Conservation (phyloP, 2,888 invertebrate species). For the Hecatera dysodea region DNA sequence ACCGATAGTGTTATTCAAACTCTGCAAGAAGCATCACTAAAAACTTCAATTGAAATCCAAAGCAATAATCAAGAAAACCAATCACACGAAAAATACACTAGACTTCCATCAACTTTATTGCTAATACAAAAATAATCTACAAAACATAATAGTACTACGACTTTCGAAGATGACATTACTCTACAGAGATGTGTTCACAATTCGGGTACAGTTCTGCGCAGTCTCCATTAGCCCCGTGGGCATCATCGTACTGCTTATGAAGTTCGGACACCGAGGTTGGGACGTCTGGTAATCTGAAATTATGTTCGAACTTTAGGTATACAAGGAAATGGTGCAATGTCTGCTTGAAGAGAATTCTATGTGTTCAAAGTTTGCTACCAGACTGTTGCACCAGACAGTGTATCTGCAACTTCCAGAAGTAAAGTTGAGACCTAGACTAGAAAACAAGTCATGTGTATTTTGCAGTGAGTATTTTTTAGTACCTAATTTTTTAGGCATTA, state of each 20-base stretch:
- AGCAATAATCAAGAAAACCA: constrained; percentile 3
- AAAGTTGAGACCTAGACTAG: too few species aligned
- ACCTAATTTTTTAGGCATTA: too few species aligned
- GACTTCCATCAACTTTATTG: constrained; percentile 52
- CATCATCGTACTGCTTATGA: constrained; percentile 86
- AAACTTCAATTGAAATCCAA: neutral
- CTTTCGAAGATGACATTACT: constrained; percentile 10
- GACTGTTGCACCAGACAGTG: constrained; percentile 14
- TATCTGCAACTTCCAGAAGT: too few species aligned
- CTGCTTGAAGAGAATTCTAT: constrained; percentile 23
- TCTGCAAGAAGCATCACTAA: too few species aligned
- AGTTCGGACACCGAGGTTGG: constrained; percentile 76
- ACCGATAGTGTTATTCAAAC: too few species aligned
- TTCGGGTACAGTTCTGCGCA: constrained; percentile 76
- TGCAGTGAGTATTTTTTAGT: too few species aligned
- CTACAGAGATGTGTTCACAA: constrained; percentile 64
- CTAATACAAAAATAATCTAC: constrained; percentile 36
- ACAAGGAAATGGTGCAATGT: constrained; percentile 52
- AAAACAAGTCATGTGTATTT: too few species aligned
- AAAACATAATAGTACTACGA: constrained; percentile 1
- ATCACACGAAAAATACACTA: neutral
- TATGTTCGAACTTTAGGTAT: constrained; percentile 63
- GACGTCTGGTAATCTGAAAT: constrained; percentile 87
- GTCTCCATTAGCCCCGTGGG: constrained; percentile 77
- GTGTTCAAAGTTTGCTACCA: constrained; percentile 18